phyloP scores from a whole-genome alignment of 2,797 vertebrate genomes.

The Eulemur mongoz region DNA sequence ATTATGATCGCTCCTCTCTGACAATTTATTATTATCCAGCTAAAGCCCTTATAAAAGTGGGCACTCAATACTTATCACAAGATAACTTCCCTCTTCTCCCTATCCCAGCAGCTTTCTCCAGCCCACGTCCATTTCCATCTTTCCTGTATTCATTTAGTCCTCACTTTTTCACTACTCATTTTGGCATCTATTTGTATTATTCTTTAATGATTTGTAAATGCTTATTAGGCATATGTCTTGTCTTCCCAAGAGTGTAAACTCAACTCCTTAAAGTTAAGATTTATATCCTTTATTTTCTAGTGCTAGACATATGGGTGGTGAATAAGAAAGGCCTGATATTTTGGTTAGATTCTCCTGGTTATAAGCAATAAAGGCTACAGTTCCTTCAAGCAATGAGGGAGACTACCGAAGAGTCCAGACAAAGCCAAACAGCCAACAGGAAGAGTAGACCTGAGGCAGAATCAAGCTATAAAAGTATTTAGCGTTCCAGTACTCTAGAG shows the following conservation, averaged over 20 bases:
- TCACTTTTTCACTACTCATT: background rate
- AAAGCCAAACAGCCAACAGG: background rate
- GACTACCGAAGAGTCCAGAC: background rate
- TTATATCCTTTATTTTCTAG: background rate
- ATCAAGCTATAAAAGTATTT: background rate
- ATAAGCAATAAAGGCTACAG: background rate
- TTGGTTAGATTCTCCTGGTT: background rate
- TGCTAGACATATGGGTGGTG: background rate
- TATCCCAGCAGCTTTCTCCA: background rate
- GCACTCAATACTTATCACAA: background rate
- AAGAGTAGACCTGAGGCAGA: background rate
- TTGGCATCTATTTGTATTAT: constrained; percentile 10
- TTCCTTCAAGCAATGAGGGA: background rate
- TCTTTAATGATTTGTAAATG: background rate
- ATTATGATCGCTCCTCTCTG: background rate
- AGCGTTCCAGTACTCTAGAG: background rate
- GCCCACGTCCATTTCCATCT: background rate
- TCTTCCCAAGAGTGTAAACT: background rate
- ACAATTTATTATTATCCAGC: background rate
- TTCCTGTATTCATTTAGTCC: background rate
- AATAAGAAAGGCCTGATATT: background rate
- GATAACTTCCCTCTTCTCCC: background rate
- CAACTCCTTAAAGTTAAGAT: background rate
- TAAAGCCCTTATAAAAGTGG: background rate
- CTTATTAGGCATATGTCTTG: background rate